Evolutionary conservation across 2,113 vertebrate genomes (phyloP), one percentile per base, ranked within the genome.

Genomic region (Etia nguti): DNA sequence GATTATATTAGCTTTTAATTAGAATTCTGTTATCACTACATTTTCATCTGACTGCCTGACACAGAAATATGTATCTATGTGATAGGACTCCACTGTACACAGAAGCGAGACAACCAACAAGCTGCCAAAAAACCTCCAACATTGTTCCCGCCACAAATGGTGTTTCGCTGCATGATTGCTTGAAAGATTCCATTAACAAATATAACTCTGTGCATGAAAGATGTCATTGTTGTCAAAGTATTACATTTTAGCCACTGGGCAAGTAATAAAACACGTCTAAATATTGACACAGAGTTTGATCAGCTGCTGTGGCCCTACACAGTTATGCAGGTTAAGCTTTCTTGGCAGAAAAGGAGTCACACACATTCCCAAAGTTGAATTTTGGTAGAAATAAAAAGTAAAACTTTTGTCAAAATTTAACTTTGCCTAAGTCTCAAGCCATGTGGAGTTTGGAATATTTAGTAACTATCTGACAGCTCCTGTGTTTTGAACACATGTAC

Each of bases 201-300:
- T 80, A 91, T 68, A 80, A 86, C 85, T 87, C 60, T 73, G 48
- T 59, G 41, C 82, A 59, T 20, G 60, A 90, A 18, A 85, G 60
- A 90, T 91, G 88, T 83, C 65, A 54, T 84, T 94, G 90, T 95
- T 94, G 86, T 93, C 79, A 50, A 16, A 93, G 94, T 84, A 87
- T 95, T 95, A 95, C 22, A 88, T 90, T 90, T 89, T 91, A 95
- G 93, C 92, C 92, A 81, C 87, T 89, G 90, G 92, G 92, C 92
- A 88, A 87, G 88, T 85, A 73, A 22, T 86, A 60, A 73, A 93
- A 92, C 93, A 95, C 94, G 94, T 94, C 93, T 92, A 86, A 82
- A 87, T 81, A 34, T 90, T 95, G 93, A 92, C 92, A 83, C 65
- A 20, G 86, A 52, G 80, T 75, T 84, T 82, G 84, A 92, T 96